Base-by-base conservation (phyloP, 2,797 vertebrate species). In the Antennarius maculatus region DNA sequence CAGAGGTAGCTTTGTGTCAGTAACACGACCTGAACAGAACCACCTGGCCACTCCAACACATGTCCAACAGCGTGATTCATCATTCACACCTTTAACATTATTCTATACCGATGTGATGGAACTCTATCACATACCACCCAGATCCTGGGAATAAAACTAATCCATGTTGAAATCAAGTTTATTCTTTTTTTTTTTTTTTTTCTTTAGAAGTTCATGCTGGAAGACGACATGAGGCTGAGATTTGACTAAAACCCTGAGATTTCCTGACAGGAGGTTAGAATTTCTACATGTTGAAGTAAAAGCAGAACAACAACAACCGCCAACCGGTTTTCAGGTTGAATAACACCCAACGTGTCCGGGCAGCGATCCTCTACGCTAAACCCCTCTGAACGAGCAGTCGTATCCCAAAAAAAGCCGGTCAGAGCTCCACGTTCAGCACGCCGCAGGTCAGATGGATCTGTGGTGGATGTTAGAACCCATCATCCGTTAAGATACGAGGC, bases 1-100 rank as follows among this genome's bases (percentile, higher is more conserved):
- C 85, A 85, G 71, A 83, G 69, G 71, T 10, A 10, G 61, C 54
- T 49, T 70, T 84, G 77, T 83, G 8, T 2, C 18, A 42, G 46
- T 42, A 29, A 11, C 16, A 46, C 1, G 2, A 23, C 23, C 23
- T 23, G 23, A 23, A 23, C 29, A 57, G 56, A 2, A 28, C 51
- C 37, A 28, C 54, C 28, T 3, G 1, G 15, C 18, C 14, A 5
- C 47, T 10, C 16, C 3, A 15, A 8, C 15, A 0, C 10, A 5
- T 17, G 50, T n/a, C 48, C 41, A 23, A 14, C 61, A 29, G 17
- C 41, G n/a, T 18, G 45, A 64, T 27, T 6, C 11, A 66, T 57
- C 39, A 16, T 48, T 14, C 27, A n/a, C 14, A 10, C 5, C 45
- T 48, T 67, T 51, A 54, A 1, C 17, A 17, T 34, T 10, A n/a